Percentiles rank a stretch among this genome's conserved stretches.
These are phyloP conservation scores for Illadopsis cleaveri DNA, from an alignment of 2,113 vertebrate species.

Conservation along the genomic window DNA sequence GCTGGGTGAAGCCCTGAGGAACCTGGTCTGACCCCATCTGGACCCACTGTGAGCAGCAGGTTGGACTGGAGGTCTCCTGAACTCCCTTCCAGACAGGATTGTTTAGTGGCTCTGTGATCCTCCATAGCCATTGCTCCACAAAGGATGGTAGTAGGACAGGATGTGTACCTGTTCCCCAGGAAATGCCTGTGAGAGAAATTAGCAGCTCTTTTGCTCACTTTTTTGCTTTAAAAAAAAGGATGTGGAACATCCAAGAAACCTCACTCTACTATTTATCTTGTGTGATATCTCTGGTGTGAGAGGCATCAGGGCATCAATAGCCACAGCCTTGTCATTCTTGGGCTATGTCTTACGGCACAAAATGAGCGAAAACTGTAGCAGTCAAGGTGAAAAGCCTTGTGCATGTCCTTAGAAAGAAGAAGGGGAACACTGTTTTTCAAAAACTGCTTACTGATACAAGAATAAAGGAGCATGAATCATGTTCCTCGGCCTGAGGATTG, in stretches of 20 bases:
- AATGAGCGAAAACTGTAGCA: background rate
- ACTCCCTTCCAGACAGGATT: background rate
- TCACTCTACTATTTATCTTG: background rate
- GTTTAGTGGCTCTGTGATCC: background rate
- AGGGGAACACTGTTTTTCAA: background rate
- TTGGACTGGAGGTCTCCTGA: background rate
- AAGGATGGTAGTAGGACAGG: background rate
- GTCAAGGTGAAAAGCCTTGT: background rate
- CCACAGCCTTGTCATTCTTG: background rate
- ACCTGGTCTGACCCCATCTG: background rate
- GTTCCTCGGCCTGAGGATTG: background rate
- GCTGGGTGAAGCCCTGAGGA: background rate
- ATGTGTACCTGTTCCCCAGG: background rate
- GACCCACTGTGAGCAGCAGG: accelerated
- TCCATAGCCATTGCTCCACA: background rate
- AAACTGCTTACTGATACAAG: background rate
- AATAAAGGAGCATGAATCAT: background rate
- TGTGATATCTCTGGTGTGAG: background rate
- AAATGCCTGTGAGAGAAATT: background rate
- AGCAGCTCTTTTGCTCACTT: background rate
- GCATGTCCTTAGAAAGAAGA: background rate
- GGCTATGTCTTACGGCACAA: background rate
- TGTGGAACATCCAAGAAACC: background rate
- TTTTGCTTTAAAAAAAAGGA: background rate
- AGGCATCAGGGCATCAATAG: background rate